A percentile compares a stretch with the other conserved stretches of the same genome.
phyloP scores from a whole-genome alignment of 2,113 vertebrate genomes.

The Odocoileus hemionus region DNA sequence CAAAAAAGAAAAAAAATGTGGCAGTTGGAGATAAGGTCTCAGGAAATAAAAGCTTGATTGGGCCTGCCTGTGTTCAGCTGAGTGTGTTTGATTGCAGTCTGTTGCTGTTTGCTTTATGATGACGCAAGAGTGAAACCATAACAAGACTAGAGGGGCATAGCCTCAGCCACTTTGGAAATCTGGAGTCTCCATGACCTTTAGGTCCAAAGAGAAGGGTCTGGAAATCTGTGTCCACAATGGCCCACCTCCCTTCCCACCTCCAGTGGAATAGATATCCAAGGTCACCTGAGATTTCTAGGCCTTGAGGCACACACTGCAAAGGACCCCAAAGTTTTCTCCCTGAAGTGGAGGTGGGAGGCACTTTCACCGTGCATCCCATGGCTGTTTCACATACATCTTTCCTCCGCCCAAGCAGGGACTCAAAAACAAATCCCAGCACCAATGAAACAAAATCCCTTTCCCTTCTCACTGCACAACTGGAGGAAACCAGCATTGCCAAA shows the following conservation, averaged over 20 bases:
- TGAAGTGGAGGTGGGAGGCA: no score
- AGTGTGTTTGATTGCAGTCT: background rate
- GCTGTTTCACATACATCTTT: background rate
- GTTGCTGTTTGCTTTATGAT: background rate
- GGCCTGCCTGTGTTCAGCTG: background rate
- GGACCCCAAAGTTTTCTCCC: background rate
- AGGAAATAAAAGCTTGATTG: background rate
- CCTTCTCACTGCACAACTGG: background rate
- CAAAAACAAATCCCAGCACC: background rate
- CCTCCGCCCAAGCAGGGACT: background rate
- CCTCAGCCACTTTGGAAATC: background rate
- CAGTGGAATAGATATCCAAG: background rate
- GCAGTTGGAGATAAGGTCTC: background rate
- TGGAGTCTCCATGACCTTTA: background rate
- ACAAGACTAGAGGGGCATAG: background rate
- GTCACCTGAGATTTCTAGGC: background rate
- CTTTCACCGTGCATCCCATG: background rate
- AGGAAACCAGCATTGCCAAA: background rate
- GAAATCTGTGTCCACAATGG: background rate
- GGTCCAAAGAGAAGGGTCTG: background rate
- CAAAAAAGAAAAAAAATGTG: background rate
- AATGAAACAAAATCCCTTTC: background rate
- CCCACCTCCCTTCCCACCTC: background rate
- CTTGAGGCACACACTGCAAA: background rate
- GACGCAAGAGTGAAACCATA: background rate